A percentile compares a stretch with the other conserved stretches of the same genome.
Evolutionary conservation across 2,888 invertebrate genomes (phyloP).

Genomic region (Hydroisotoma schaefferi): DNA sequence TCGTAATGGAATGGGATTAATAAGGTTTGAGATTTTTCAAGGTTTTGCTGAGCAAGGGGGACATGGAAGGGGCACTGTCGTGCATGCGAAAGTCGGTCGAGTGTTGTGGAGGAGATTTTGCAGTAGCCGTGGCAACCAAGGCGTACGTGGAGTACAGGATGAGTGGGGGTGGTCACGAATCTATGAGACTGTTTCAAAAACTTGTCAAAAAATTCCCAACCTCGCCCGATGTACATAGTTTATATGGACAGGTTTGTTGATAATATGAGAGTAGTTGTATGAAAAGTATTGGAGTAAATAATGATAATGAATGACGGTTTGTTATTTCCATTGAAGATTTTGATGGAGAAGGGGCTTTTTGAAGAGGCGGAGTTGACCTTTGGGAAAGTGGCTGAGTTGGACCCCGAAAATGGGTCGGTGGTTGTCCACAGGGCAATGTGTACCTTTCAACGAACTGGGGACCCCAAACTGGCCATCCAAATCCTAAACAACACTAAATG

Average conservation of each 20-base stretch:
- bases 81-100: slow-evolving; percentile 81
- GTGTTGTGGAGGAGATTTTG: slow-evolving; percentile 76
- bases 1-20: too few relatives aligned
- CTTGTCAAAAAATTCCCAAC: slow-evolving; percentile 75
- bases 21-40: too few relatives aligned
- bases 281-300: too few relatives aligned
- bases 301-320: not conserved
- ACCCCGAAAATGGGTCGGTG: slow-evolving; percentile 78
- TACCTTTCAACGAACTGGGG: slow-evolving; percentile 77
- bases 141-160: slow-evolving; percentile 63
- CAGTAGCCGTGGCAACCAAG: slow-evolving; percentile 83
- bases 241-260: slow-evolving; percentile 74
- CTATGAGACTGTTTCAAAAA: slow-evolving; percentile 63
- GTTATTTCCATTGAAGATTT: slow-evolving; percentile 55
- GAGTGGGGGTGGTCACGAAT: not conserved
- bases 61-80: slow-evolving; percentile 71
- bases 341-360: slow-evolving; percentile 79
- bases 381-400: slow-evolving; percentile 72
- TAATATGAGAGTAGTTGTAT: too few relatives aligned
- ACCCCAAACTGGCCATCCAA: slow-evolving; percentile 72
- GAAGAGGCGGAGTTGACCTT: slow-evolving; percentile 78
- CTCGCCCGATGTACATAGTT: slow-evolving; percentile 79
- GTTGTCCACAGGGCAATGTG: slow-evolving; percentile 58
- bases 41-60: slow-evolving; percentile 76
- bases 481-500: slow-evolving; percentile 77